These are phyloP conservation scores for Sphaerophoria rueppellii DNA, from an alignment of 2,888 invertebrate genomes.

Conservation along the genomic window DNA sequence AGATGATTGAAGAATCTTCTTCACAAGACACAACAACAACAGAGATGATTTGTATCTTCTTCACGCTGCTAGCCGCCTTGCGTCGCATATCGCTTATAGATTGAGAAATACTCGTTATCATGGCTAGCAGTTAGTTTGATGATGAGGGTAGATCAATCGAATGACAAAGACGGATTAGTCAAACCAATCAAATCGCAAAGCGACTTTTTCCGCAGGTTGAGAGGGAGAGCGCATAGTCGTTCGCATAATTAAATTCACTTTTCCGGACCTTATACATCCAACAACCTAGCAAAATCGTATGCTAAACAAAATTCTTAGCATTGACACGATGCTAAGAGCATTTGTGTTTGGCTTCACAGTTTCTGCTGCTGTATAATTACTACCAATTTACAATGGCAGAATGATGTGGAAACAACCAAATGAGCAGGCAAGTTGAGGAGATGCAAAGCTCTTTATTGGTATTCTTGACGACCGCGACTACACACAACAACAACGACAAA, in stretches of 20 bases:
- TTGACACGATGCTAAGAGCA: constrained; percentile 67
- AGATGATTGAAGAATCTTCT: constrained; percentile 52
- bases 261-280: constrained; percentile 56
- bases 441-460: constrained; percentile 32
- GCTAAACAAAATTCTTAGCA: constrained; percentile 55
- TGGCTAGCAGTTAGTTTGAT: constrained; percentile 4
- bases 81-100: background rate
- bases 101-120: constrained; percentile 58
- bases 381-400: constrained; percentile 51
- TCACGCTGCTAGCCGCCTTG: constrained; percentile 26
- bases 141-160: constrained; percentile 51
- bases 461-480: constrained; percentile 29
- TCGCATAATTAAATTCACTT: constrained; percentile 26
- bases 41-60: constrained; percentile 54
- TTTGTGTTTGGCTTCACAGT: constrained; percentile 35
- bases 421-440: background rate
- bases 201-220: constrained; percentile 12
- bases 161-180: constrained; percentile 41
- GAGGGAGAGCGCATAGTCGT: constrained; percentile 19
- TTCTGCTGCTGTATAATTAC: constrained; percentile 59
- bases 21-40: constrained; percentile 18
- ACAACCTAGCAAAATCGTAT: constrained; percentile 34
- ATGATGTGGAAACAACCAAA: constrained; percentile 21
- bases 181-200: constrained; percentile 34
- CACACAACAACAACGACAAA: constrained; percentile 22